Evolutionary conservation across 1,140 invertebrate genomes (phyloP).

Genomic region (Drosophila pandora): DNA sequence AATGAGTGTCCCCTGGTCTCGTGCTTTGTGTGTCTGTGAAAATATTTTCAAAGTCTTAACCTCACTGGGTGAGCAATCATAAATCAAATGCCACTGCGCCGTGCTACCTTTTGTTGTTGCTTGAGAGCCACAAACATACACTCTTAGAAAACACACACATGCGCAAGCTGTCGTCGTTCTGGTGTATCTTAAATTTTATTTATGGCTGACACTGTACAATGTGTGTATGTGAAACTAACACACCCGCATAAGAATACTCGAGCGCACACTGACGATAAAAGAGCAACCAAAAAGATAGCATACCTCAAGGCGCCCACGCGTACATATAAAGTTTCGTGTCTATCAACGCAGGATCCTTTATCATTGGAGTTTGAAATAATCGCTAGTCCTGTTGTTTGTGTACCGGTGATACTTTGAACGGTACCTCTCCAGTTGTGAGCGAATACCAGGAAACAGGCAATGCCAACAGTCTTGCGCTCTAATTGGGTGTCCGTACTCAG

Average conservation of each 20-base stretch:
- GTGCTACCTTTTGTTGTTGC: conserved; percentile 79
- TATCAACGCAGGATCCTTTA: conserved; percentile 46
- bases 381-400: too few species aligned
- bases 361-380: conserved; percentile 13
- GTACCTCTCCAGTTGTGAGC: too few species aligned
- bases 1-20: conserved; percentile 37
- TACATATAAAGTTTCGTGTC: conserved; percentile 48
- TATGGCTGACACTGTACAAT: conserved; percentile 64
- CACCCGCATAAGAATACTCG: conserved; percentile 37
- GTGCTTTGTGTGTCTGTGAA: conserved; percentile 73
- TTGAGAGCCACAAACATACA: conserved; percentile 61
- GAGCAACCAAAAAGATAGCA: conserved; percentile 41
- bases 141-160: conserved; percentile 28
- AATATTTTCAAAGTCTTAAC: conserved; percentile 82
- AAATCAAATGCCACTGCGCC: conserved; percentile 74
- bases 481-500: too few species aligned
- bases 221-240: conserved; percentile 20
- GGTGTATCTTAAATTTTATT: conserved; percentile 79
- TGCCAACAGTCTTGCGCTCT: too few species aligned
- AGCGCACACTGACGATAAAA: conserved; percentile 50
- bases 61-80: conserved; percentile 78
- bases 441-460: too few species aligned
- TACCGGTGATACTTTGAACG: too few species aligned
- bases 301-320: conserved; percentile 27
- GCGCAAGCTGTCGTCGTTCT: conserved; percentile 58